Evolutionary conservation across 2,113 vertebrate genomes (phyloP).

Genomic region (Leiothrix lutea): DNA sequence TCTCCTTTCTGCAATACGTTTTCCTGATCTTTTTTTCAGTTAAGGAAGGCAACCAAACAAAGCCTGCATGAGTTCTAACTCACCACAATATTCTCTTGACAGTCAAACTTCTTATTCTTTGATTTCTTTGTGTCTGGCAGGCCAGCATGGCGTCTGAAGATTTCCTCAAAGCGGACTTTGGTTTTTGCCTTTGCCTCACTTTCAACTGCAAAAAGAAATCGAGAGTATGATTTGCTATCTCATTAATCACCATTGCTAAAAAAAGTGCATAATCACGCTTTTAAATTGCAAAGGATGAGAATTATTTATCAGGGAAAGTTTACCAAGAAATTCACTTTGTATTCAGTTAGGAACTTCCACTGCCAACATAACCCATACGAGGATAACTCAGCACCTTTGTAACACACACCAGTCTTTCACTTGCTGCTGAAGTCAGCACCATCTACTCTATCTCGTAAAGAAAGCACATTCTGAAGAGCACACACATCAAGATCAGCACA

Average conservation of each 20-base stretch:
- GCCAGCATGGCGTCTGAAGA: slow-evolving; percentile 80
- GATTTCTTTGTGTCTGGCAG: slow-evolving; percentile 70
- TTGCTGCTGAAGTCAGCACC: not conserved
- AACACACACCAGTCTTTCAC: not conserved
- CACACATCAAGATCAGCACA: not conserved
- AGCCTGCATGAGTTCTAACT: slow-evolving; percentile 28
- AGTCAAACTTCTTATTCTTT: slow-evolving; percentile 72
- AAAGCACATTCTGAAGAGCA: not conserved
- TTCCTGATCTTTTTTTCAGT: not conserved
- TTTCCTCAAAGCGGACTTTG: slow-evolving; percentile 86
- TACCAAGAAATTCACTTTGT: not conserved
- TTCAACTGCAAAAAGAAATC: slow-evolving; percentile 75
- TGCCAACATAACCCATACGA: not conserved
- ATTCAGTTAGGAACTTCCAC: not conserved
- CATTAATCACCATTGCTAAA: not conserved
- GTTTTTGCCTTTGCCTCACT: slow-evolving; percentile 89
- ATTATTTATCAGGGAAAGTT: not conserved
- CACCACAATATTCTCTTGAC: slow-evolving; percentile 82
- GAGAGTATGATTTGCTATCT: not conserved
- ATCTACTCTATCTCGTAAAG: not conserved
- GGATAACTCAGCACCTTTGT: not conserved
- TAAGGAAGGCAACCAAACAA: not conserved
- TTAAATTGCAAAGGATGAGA: not conserved
- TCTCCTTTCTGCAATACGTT: not conserved
- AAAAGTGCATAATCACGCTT: not conserved